Conservation (phyloP, 2,113 vertebrate species). For the Edolisoma coerulescens region DNA sequence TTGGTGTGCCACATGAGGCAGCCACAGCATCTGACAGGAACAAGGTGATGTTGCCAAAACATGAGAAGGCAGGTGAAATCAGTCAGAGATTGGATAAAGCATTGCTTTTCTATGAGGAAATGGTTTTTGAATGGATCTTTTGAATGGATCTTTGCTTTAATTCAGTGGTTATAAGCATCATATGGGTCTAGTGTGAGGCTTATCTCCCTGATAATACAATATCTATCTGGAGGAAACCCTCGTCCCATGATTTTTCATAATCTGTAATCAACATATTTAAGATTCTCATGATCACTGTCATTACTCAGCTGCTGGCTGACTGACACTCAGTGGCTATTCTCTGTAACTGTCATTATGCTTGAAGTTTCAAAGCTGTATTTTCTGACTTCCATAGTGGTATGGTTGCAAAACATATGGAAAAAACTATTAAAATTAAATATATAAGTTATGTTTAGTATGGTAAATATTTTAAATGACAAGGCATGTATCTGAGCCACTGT, state of each 20-base stretch:
- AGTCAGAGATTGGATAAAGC: neutral
- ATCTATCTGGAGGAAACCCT: neutral
- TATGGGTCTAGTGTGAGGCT: neutral
- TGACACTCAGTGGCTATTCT: neutral
- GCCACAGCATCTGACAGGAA: neutral
- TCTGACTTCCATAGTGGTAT: neutral
- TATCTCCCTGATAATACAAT: neutral
- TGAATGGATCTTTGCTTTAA: neutral
- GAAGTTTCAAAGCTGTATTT: neutral
- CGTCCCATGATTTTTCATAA: neutral
- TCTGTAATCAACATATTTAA: neutral
- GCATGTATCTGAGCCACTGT: neutral
- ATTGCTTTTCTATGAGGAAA: neutral
- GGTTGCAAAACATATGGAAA: neutral
- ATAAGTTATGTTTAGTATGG: neutral
- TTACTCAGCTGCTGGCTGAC: neutral
- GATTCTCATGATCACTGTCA: neutral
- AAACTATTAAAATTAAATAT: neutral
- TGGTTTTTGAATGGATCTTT: fast-evolving
- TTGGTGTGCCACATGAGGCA: neutral
- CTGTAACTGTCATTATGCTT: neutral
- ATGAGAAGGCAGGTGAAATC: neutral
- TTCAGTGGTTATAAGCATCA: neutral
- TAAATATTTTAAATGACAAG: neutral
- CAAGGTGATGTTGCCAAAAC: neutral